Conservation (phyloP, 53 echinoderm and acorn worm species). For the Temnopleurus reevesii region DNA sequence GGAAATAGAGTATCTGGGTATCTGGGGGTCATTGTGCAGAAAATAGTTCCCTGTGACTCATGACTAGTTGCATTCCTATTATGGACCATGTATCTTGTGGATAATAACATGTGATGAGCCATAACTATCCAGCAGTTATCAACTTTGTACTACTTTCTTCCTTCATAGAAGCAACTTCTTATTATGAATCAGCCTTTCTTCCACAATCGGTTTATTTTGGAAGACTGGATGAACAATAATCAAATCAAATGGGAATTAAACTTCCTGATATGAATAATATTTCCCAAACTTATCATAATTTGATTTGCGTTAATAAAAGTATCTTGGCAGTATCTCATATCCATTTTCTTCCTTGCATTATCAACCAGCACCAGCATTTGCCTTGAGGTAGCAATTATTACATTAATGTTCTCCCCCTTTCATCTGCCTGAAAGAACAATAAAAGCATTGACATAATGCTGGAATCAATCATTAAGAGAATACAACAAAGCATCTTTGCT, state of each 20-base stretch:
- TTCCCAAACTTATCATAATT: not conserved
- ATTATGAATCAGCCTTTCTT: too few relatives aligned
- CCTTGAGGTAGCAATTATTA: not conserved
- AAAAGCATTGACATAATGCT: not conserved
- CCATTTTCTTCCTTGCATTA: too few relatives aligned
- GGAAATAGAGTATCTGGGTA: constrained; percentile 11
- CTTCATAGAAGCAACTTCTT: too few relatives aligned
- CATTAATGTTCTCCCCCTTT: not conserved
- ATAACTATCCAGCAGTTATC: not conserved
- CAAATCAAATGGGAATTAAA: too few relatives aligned
- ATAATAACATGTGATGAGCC: not conserved
- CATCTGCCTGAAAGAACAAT: not conserved
- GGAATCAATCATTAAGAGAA: not conserved
- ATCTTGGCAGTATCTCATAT: not conserved
- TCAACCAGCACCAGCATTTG: not conserved
- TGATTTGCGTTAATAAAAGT: not conserved
- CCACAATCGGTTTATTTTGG: too few relatives aligned
- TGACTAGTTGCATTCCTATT: constrained; percentile 21
- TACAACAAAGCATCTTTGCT: not conserved
- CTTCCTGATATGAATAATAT: not conserved
- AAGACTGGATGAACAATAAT: too few relatives aligned
- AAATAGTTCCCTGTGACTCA: constrained; percentile 8
- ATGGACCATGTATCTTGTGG: not conserved
- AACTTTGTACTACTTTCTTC: too few relatives aligned
- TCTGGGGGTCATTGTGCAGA: constrained; percentile 29